Base-by-base conservation (phyloP, 2,888 invertebrate genomes). In the Willowsia nigromaculata region DNA sequence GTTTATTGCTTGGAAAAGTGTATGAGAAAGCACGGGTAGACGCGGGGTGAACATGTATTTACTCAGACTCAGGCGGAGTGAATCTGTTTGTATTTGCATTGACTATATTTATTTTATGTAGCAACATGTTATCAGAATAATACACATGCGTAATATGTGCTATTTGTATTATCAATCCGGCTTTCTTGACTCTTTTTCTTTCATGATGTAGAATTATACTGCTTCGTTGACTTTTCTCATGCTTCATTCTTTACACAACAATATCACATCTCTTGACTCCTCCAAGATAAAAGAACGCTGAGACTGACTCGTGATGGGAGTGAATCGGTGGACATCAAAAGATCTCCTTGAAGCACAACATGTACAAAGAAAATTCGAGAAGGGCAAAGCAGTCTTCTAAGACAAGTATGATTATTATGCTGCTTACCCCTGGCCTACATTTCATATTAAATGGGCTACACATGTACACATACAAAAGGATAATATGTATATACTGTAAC, bases 241-340 rank as follows among this genome's bases (percentile, higher is more conserved):
- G 40, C 71, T 40, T 11, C 15, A 11, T 37, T 40, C 9, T 3
- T 37, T n/a, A 18, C 18, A 40, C 56, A 40, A 59, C 80, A 80
- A 59, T 59, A 80, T 80, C 80, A 80, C 80, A 37, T 80, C 80
- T 80, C 33, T 11, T 33, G 50, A 71, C 33, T 62, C 22, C 25
- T 50, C 50, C 50, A 47, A 25, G 43, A 80, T 33, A 56, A 22
- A 80, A 53, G 56, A 56, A 40, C 37, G 53, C 22, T 59, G 53
- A n/a, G n/a, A 40, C 40, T 80, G 37, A 25, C 80, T 56, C 18
- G 33, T 37, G 80, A 53, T 22, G 33, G 59, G 27, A 47, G 50
- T 4, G 18, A 82, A 50, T 53, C 68, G 50, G 68, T 83, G 30
- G 83, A 83, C 83, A 76, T 76, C 85, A 76, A 78, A 85, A 76